Evolutionary conservation across 2,113 vertebrate genomes (phyloP), one percentile per base, ranked within the genome.

Genomic region (Oxyura jamaicensis): DNA sequence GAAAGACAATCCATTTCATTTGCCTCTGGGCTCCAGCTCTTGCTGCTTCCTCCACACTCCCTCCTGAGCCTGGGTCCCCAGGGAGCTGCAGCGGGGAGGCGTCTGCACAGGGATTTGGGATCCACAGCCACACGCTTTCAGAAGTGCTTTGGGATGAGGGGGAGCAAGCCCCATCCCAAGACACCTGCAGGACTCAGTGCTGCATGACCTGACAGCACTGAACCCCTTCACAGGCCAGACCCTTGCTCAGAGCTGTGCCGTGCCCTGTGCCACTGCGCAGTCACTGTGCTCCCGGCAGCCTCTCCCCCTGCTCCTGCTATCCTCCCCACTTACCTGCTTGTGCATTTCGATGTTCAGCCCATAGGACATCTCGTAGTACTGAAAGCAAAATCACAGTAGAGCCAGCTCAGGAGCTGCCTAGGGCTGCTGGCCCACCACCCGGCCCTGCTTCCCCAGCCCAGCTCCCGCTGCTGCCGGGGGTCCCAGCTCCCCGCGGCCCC

Each of bases 291-390:
- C 23, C 50, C 3, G 17, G 28, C 23, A 52, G 50, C 50, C 62
- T 39, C 62, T 29, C 52, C 52, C 52, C 52, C 52, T 17, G 26
- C 52, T 55, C 11, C 14, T 29, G 52, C 52, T 29, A 26, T 15
- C 26, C 41, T 3, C 20, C 69, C 41, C 69, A 19, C 92, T 91
- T 4, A 98, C 98, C 98, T 98, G 98, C 53, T 98, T 98, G 19
- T 98, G 98, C 98, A 98, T 98, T 39, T 98, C 98, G 2, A 98
- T 97, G 95, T 98, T 98, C 86, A 98, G 97, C 6, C 98, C 97
- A 0, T 98, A 98, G 35, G 98, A 98, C 98, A 98, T 98, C 94
- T 98, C 98, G 0, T 98, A 98, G 90, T 98, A 98, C 98, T 98
- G 97, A 52, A 94, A 95, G 42, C 13, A 83, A 92, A 95, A 66